A percentile compares a stretch with the other conserved stretches of the same genome.
These are phyloP conservation scores for Leucopsar rothschildi DNA, from an alignment of 2,113 vertebrate species.

Conservation along the genomic window DNA sequence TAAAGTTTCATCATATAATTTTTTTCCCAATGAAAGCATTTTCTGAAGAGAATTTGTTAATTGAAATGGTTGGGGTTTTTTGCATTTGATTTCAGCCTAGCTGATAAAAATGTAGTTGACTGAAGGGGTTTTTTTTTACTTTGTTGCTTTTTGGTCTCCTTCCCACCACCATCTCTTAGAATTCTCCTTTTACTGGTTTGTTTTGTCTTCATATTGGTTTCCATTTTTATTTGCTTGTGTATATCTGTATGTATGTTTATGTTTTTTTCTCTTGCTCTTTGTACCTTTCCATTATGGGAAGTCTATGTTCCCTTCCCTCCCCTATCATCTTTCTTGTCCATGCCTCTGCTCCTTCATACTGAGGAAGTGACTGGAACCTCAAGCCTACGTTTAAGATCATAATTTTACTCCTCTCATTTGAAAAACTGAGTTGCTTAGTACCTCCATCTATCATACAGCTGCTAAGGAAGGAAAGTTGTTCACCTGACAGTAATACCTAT, in stretches of 20 bases:
- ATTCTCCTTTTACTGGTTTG: neutral
- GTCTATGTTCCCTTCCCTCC: neutral
- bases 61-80: accelerated
- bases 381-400: neutral
- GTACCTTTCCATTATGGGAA: neutral
- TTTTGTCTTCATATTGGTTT: neutral
- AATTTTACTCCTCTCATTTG: neutral
- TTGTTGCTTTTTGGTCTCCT: neutral
- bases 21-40: neutral
- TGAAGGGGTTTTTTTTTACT: accelerated
- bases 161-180: neutral
- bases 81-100: neutral
- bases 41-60: neutral
- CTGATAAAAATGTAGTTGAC: neutral
- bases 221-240: neutral
- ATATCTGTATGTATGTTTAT: neutral
- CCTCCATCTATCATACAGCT: neutral
- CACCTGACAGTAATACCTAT: neutral
- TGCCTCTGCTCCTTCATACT: neutral
- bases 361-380: neutral
- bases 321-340: neutral
- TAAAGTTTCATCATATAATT: neutral
- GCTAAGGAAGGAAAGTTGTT: neutral
- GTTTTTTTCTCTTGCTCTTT: neutral
- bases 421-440: neutral